These are phyloP conservation scores for Salvelinus alpinus DNA, from an alignment of 2,113 vertebrate species.

Conservation along the genomic window DNA sequence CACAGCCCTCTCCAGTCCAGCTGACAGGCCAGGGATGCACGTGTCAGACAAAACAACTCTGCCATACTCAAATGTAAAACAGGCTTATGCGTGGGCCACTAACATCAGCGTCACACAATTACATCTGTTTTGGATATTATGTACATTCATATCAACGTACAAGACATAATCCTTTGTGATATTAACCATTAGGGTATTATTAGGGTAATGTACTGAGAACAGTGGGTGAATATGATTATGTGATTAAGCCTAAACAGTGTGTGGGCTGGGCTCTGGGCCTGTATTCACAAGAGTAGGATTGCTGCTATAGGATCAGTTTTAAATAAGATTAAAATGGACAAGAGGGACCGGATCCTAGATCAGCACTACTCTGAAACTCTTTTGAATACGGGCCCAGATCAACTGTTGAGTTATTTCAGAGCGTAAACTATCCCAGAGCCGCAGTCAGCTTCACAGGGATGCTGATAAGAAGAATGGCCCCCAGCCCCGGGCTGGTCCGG, in stretches of 20 bases:
- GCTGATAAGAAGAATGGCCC: constrained; percentile 48
- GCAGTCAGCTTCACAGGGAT: not conserved
- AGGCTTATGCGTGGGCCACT: constrained; percentile 11
- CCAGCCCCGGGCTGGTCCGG: constrained; percentile 25
- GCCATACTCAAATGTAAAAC: not conserved
- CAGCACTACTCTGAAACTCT: too few relatives aligned
- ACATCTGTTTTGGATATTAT: not conserved
- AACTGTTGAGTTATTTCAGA: constrained; percentile 15
- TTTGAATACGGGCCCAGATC: too few relatives aligned
- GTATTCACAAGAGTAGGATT: not conserved
- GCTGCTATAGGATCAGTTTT: not conserved
- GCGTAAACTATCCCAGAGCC: constrained; percentile 34
- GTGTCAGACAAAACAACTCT: not conserved
- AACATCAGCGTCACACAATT: constrained; percentile 2
- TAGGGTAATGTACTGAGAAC: constrained; percentile 11
- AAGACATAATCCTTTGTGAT: not conserved
- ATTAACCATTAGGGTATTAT: constrained; percentile 8
- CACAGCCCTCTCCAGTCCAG: not conserved
- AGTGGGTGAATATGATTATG: not conserved
- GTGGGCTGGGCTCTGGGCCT: constrained; percentile 22
- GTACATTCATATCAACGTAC: constrained; percentile 9
- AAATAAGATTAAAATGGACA: too few relatives aligned
- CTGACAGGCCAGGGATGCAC: not conserved
- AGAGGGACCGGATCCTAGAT: too few relatives aligned
- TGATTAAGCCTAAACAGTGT: constrained; percentile 30